These are phyloP conservation scores for Steinernema khuongi DNA, from an alignment of 1,140 invertebrate genomes.

Conservation along the genomic window DNA sequence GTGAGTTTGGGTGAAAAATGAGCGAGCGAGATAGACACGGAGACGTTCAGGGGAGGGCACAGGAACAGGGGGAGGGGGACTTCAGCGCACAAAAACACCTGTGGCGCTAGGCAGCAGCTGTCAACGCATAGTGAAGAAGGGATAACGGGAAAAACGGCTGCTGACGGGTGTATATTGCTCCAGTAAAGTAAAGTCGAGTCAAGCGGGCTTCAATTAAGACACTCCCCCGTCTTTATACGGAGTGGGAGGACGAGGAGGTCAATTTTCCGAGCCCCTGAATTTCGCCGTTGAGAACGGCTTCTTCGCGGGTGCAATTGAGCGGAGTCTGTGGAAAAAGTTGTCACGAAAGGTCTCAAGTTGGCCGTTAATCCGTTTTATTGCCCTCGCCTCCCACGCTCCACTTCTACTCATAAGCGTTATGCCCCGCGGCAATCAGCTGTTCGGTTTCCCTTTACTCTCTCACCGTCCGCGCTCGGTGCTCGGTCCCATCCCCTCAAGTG, in stretches of 20 bases:
- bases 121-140: not conserved
- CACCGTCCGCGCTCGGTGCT: not conserved
- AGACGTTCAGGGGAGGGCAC: not conserved
- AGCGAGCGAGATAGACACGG: not conserved
- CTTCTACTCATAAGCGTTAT: not conserved
- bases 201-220: slow-evolving; percentile 1
- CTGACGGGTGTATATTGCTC: too few species aligned
- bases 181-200: not conserved
- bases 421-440: not conserved
- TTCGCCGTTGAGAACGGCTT: not conserved
- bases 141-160: not conserved
- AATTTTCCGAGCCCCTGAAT: not conserved
- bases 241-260: not conserved
- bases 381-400: not conserved
- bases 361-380: not conserved
- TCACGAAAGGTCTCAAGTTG: not conserved
- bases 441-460: not conserved
- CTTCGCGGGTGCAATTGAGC: not conserved
- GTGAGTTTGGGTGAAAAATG: not conserved
- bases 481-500: not conserved
- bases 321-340: not conserved
- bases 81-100: not conserved
- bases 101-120: not conserved
- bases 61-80: not conserved
- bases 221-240: too few species aligned